Percentiles rank a stretch among this genome's conserved stretches.
Evolutionary conservation across 2,888 invertebrate species (phyloP).

Genomic region (Caenorhabditis doughertyi): DNA sequence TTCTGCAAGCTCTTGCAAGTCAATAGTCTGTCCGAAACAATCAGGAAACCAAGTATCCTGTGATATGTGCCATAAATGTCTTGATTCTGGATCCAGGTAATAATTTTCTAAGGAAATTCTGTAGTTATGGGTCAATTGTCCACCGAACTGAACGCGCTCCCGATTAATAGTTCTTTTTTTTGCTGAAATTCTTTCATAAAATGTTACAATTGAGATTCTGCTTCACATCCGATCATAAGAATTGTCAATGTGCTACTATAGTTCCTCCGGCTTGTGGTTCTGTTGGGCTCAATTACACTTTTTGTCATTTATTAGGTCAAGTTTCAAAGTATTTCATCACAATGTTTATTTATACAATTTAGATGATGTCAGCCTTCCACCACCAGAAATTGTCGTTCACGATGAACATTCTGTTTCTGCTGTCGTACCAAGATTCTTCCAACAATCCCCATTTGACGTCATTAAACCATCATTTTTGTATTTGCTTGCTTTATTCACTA

Average conservation of each 20-base stretch:
- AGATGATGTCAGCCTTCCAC: slow-evolving; percentile 49
- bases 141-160: too few relatives aligned
- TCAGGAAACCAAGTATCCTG: slow-evolving; percentile 41
- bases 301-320: slow-evolving; percentile 57
- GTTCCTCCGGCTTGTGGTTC: slow-evolving; percentile 20
- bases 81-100: slow-evolving; percentile 43
- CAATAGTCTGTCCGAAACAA: slow-evolving; percentile 34
- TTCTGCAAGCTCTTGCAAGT: slow-evolving; percentile 38
- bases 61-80: slow-evolving; percentile 51
- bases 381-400: slow-evolving; percentile 34
- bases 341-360: too few relatives aligned
- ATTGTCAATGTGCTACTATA: slow-evolving; percentile 52
- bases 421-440: slow-evolving; percentile 54
- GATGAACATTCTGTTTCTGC: slow-evolving; percentile 54
- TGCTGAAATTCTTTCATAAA: too few relatives aligned
- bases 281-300: slow-evolving; percentile 40
- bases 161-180: too few relatives aligned
- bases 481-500: slow-evolving; percentile 45
- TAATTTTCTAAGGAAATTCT: background rate
- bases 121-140: background rate
- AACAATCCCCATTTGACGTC: slow-evolving; percentile 48
- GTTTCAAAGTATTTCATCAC: too few relatives aligned
- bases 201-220: too few relatives aligned
- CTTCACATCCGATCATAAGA: slow-evolving; percentile 48
- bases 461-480: slow-evolving; percentile 49